Conservation (phyloP, 2,797 vertebrate species). For the Cyclura pinguis region DNA sequence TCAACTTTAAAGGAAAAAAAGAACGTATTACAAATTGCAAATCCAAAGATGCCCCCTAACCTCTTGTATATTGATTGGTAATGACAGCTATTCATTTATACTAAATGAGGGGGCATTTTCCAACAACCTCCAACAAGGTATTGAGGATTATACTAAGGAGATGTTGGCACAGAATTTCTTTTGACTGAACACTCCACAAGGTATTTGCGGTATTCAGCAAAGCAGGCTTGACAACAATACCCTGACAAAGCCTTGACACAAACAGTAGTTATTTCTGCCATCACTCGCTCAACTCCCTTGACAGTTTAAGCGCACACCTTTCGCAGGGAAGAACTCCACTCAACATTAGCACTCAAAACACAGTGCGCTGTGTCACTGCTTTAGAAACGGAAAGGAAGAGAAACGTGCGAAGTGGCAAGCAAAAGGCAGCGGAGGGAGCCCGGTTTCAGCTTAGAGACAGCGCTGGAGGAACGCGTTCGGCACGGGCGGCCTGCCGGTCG, state of each 20-base stretch:
- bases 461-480: rapidly evolving
- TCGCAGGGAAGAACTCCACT: slow-evolving; percentile 74
- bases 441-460: not conserved
- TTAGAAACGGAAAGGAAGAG: slow-evolving; percentile 59
- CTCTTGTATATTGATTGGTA: not conserved
- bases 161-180: slow-evolving; percentile 48
- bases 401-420: slow-evolving; percentile 57
- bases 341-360: slow-evolving; percentile 73
- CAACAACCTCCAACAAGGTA: slow-evolving; percentile 31
- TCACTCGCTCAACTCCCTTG: slow-evolving; percentile 76
- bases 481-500: not conserved
- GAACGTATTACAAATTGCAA: slow-evolving; percentile 28
- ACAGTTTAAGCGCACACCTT: slow-evolving; percentile 79
- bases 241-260: slow-evolving; percentile 82
- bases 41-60: not conserved
- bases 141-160: slow-evolving; percentile 39
- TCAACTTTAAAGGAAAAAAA: not conserved
- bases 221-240: slow-evolving; percentile 65
- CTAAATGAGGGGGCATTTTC: slow-evolving; percentile 36
- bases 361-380: slow-evolving; percentile 63
- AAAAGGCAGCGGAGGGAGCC: slow-evolving; percentile 36
- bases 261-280: slow-evolving; percentile 69
- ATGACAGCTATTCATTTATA: not conserved
- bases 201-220: slow-evolving; percentile 69
- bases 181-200: slow-evolving; percentile 56